These are phyloP conservation scores for Caenorhabditis remanei DNA, from an alignment of 1,140 invertebrate genomes.

Conservation along the genomic window DNA sequence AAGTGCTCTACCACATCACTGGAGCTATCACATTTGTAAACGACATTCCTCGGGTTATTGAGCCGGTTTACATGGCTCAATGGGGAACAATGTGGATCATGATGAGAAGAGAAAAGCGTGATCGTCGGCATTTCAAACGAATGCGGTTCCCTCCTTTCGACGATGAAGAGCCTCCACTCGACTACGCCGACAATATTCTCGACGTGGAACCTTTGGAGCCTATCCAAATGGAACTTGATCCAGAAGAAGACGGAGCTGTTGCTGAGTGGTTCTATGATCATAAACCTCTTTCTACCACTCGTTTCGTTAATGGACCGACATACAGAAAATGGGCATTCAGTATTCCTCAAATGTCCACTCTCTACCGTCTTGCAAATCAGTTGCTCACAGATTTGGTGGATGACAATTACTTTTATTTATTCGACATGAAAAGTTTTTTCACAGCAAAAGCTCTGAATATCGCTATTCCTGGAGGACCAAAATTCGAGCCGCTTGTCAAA, in stretches of 20 bases:
- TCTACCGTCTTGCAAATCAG: slow-evolving; percentile 97
- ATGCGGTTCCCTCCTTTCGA: slow-evolving; percentile 99
- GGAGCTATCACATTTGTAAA: slow-evolving; percentile 99
- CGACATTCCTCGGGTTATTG: slow-evolving; percentile 99
- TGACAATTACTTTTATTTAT: slow-evolving; percentile 98
- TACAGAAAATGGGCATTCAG: slow-evolving; percentile 94
- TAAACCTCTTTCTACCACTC: slow-evolving; percentile 90
- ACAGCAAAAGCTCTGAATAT: slow-evolving; percentile 99
- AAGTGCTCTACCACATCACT: slow-evolving; percentile 82
- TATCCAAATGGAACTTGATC: slow-evolving; percentile 97
- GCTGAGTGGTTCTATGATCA: slow-evolving; percentile 97
- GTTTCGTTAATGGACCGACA: slow-evolving; percentile 94
- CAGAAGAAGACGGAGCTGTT: slow-evolving; percentile 91
- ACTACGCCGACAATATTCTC: slow-evolving; percentile 98
- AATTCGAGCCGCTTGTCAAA: slow-evolving; percentile 98
- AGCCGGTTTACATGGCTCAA: slow-evolving; percentile 98
- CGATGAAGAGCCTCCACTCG: slow-evolving; percentile 98
- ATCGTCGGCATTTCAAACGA: slow-evolving; percentile 93
- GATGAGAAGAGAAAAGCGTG: slow-evolving; percentile 98
- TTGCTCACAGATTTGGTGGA: slow-evolving; percentile 96
- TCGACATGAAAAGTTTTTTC: slow-evolving; percentile 99
- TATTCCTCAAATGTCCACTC: slow-evolving; percentile 94
- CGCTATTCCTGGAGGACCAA: slow-evolving; percentile 99
- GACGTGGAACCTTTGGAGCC: slow-evolving; percentile 99
- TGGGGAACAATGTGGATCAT: slow-evolving; percentile 99